Evolutionary conservation across 1,140 invertebrate genomes (phyloP), one percentile per base, ranked within the genome.

Genomic region (Microplitis mediator): DNA sequence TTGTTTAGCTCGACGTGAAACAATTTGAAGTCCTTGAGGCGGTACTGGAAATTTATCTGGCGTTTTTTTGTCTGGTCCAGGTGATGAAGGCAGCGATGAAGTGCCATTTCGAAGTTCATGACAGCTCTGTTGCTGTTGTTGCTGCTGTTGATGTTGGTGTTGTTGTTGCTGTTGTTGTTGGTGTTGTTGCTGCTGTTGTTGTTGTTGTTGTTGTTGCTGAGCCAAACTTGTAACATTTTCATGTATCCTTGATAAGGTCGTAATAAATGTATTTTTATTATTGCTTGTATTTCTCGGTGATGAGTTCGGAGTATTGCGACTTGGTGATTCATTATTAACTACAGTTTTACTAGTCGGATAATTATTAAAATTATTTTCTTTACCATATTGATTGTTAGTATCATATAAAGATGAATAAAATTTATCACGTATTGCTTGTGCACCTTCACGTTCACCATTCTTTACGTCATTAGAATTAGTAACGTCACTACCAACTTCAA

Each of bases 1-100:
- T 77, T 94, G 92, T 72, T 90, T 89, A 0, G 92, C 92, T n/a
- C 92, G 85, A 64, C 90, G 90, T 2, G 91, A 91, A 23, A 93
- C 92, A 52, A 93, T 88, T 77, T 92, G 91, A 14, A 91, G 79
- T 36, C 89, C 89, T 39, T 84, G 83, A 6, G 88, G 85, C 0
- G 89, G 86, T 71, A 88, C 82, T 16, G 88, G 87, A 73, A 89
- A 90, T 80, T 91, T 91, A 67, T 82, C 86, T 34, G 63, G 39
- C 3, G 61, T 36, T 45, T 82, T 85, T 11, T 83, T 85, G 1
- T 85, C 84, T 4, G 79, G 81, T 11, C 82, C 84, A 0, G 85
- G 84, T 0, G 82, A 84, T 14, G 82, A 84, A 2, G 86, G 85
- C 3, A 86, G 50, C 3, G 85, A 87, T 0, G 82, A 81, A 5